phyloP scores from a whole-genome alignment of 64 coral and sea anemone species.

The Trachythela sp. region DNA sequence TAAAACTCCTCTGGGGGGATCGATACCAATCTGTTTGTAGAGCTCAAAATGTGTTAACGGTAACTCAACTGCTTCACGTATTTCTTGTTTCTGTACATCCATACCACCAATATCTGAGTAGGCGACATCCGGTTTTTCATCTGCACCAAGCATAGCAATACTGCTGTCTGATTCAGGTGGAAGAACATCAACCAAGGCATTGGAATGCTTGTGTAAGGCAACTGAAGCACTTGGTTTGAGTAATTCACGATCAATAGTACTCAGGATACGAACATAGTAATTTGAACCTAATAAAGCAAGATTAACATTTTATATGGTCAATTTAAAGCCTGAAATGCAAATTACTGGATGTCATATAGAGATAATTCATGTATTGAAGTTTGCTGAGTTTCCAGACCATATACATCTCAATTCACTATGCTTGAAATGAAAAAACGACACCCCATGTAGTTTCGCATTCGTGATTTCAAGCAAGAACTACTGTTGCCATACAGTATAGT shows the following conservation, averaged over 20 bases:
- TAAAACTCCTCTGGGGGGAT: conserved; percentile 88
- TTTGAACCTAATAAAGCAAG: conserved; percentile 70
- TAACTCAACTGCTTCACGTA: conserved; percentile 87
- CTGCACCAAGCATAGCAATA: conserved; percentile 87
- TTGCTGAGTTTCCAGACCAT: too few relatives aligned
- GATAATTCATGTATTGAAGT: background rate
- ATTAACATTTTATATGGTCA: background rate
- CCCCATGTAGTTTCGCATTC: too few relatives aligned
- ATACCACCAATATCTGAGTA: conserved; percentile 97
- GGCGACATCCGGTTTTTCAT: conserved; percentile 82
- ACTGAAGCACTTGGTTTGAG: conserved; percentile 99
- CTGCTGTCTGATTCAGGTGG: conserved; percentile 96
- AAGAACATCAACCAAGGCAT: conserved; percentile 93
- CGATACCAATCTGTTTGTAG: conserved; percentile 99
- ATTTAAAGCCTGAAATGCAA: background rate
- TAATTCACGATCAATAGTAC: conserved; percentile 87
- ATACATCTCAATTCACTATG: too few relatives aligned
- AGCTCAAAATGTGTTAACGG: conserved; percentile 98
- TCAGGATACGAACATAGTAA: conserved; percentile 90
- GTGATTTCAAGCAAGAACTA: too few relatives aligned
- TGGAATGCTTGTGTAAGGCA: conserved; percentile 94
- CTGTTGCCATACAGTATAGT: too few relatives aligned
- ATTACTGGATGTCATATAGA: background rate
- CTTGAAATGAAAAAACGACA: too few relatives aligned
- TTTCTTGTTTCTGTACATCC: conserved; percentile 99